Percentiles rank a stretch among this genome's conserved stretches.
phyloP scores from a whole-genome alignment of 1,140 invertebrate species.

The Drosophila orosa region DNA sequence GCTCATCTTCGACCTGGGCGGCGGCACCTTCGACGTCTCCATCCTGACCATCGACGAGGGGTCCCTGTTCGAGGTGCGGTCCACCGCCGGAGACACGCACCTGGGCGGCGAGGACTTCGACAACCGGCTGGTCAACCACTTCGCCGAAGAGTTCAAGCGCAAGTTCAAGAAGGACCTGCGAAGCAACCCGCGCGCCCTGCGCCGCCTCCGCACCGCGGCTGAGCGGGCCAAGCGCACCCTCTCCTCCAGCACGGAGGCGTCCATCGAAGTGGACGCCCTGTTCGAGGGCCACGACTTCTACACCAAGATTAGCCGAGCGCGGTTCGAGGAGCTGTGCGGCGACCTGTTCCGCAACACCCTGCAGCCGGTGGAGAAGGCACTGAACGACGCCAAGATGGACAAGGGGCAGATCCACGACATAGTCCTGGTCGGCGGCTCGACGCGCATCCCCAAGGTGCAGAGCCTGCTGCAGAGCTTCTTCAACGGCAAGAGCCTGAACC shows the following conservation, averaged over 20 bases:
- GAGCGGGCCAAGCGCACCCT: constrained; percentile 89
- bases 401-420: constrained; percentile 88
- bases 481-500: constrained; percentile 87
- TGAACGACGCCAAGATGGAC: constrained; percentile 90
- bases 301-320: constrained; percentile 92
- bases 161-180: constrained; percentile 92
- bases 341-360: constrained; percentile 90
- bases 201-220: constrained; percentile 90
- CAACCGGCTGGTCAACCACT: constrained; percentile 91
- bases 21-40: constrained; percentile 94
- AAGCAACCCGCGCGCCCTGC: constrained; percentile 90
- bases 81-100: constrained; percentile 91
- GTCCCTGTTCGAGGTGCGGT: constrained; percentile 90
- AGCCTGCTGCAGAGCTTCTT: constrained; percentile 87
- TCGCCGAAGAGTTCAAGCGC: constrained; percentile 90
- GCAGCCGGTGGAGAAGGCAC: constrained; percentile 87
- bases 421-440: constrained; percentile 88
- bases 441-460: constrained; percentile 88
- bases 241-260: constrained; percentile 88
- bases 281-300: constrained; percentile 93
- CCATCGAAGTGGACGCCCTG: constrained; percentile 90
- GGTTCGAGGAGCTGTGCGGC: constrained; percentile 93
- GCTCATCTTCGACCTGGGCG: constrained; percentile 90
- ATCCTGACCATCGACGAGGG: constrained; percentile 94
- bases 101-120: constrained; percentile 94